Percentiles rank a stretch among this genome's conserved stretches.
Conservation (phyloP, 2,888 invertebrate genomes). For the Himalopsyche anomala region DNA sequence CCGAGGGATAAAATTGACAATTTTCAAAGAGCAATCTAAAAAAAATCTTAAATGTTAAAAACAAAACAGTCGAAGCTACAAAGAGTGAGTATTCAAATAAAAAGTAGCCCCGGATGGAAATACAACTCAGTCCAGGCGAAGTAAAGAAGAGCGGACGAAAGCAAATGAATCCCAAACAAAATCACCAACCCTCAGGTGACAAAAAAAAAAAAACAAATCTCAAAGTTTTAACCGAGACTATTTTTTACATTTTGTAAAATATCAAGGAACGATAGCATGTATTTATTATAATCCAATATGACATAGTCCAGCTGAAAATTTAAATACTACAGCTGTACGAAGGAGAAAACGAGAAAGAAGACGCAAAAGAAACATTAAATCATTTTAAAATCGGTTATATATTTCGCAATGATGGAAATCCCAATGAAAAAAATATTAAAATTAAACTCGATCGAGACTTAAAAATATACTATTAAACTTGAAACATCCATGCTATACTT, state of each 20-base stretch:
- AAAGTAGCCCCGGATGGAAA: constrained; percentile 34
- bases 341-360: constrained; percentile 51
- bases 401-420: constrained; percentile 54
- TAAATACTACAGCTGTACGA: constrained; percentile 51
- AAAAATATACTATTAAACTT: constrained; percentile 64
- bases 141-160: constrained; percentile 58
- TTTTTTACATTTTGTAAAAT: constrained; percentile 47
- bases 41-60: constrained; percentile 48
- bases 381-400: constrained; percentile 54
- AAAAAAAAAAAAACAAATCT: constrained; percentile 59
- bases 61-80: constrained; percentile 55
- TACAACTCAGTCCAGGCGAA: constrained; percentile 36
- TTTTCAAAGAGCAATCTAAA: constrained; percentile 51
- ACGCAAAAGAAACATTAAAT: constrained; percentile 49
- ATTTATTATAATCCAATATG: constrained; percentile 56
- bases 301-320: constrained; percentile 53
- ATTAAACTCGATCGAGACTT: constrained; percentile 64
- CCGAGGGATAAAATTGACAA: constrained; percentile 35
- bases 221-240: constrained; percentile 45
- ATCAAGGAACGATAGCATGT: constrained; percentile 55
- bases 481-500: constrained; percentile 63
- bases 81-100: constrained; percentile 59
- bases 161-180: constrained; percentile 63
- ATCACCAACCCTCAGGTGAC: constrained; percentile 39
- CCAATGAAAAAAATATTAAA: constrained; percentile 58